Conservation (phyloP, 1,140 invertebrate species). For the Apis dorsata region DNA sequence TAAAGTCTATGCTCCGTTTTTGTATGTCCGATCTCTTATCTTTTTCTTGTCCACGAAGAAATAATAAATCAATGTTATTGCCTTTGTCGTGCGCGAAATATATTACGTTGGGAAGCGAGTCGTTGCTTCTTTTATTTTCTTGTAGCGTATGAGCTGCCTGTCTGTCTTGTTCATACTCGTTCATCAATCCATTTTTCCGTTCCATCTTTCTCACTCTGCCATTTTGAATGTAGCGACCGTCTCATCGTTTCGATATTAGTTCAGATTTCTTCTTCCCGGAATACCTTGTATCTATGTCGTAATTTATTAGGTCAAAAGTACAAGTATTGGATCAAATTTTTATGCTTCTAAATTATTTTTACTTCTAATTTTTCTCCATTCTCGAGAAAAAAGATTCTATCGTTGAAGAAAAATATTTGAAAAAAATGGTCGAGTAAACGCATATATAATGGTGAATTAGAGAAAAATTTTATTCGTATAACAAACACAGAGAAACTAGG, state of each 20-base stretch:
- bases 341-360: too few species aligned
- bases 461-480: neutral
- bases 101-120: conserved; percentile 16
- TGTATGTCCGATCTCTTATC: too few species aligned
- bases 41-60: neutral
- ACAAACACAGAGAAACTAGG: neutral
- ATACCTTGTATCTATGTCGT: neutral
- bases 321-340: neutral
- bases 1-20: neutral
- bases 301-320: conserved; percentile 25
- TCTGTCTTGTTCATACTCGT: conserved; percentile 17
- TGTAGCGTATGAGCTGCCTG: conserved; percentile 22
- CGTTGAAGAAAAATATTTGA: neutral
- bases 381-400: too few species aligned
- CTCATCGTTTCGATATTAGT: conserved; percentile 29
- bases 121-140: conserved; percentile 10
- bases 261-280: conserved; percentile 38
- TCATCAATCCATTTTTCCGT: conserved; percentile 30
- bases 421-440: too few species aligned
- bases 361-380: too few species aligned
- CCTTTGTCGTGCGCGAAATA: conserved; percentile 24
- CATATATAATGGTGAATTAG: too few species aligned
- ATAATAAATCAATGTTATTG: conserved; percentile 45
- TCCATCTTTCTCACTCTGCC: too few species aligned
- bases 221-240: conserved; percentile 7